Evolutionary conservation across 1,140 invertebrate genomes (phyloP).

Genomic region (Drosophila triauraria): DNA sequence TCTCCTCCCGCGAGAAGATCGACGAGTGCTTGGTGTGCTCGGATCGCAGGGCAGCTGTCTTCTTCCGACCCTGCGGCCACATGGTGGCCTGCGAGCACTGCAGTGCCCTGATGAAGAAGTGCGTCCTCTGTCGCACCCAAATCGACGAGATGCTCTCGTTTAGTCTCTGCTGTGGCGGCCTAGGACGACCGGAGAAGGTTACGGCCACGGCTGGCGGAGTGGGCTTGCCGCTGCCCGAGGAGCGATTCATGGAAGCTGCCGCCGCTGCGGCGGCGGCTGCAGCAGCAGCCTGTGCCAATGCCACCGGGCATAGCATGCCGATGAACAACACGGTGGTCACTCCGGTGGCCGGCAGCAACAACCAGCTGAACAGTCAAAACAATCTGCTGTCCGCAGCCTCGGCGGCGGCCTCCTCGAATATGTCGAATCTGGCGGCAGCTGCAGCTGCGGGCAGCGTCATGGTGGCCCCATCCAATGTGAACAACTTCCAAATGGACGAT

Average conservation of each 20-base stretch:
- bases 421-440: constrained; percentile 34
- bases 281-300: constrained; percentile 68
- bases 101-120: constrained; percentile 98
- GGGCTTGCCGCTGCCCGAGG: constrained; percentile 30
- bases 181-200: constrained; percentile 87
- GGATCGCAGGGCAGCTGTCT: constrained; percentile 94
- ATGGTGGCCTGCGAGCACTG: constrained; percentile 97
- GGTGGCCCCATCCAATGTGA: constrained; percentile 79
- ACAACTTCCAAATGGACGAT: constrained; percentile 88
- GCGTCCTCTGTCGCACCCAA: constrained; percentile 95
- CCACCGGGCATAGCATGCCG: constrained; percentile 74
- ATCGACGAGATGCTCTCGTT: constrained; percentile 92
- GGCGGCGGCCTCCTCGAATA: constrained; percentile 55
- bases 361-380: constrained; percentile 78
- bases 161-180: constrained; percentile 89
- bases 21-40: constrained; percentile 98
- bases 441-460: constrained; percentile 35
- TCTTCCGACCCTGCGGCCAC: constrained; percentile 97
- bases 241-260: constrained; percentile 57
- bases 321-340: constrained; percentile 84
- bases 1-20: constrained; percentile 93
- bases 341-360: constrained; percentile 64
- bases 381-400: constrained; percentile 66
- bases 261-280: constrained; percentile 29
- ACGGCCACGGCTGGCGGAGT: constrained; percentile 13